Evolutionary conservation across 2,113 vertebrate genomes (phyloP).

Genomic region (Turnix velox): DNA sequence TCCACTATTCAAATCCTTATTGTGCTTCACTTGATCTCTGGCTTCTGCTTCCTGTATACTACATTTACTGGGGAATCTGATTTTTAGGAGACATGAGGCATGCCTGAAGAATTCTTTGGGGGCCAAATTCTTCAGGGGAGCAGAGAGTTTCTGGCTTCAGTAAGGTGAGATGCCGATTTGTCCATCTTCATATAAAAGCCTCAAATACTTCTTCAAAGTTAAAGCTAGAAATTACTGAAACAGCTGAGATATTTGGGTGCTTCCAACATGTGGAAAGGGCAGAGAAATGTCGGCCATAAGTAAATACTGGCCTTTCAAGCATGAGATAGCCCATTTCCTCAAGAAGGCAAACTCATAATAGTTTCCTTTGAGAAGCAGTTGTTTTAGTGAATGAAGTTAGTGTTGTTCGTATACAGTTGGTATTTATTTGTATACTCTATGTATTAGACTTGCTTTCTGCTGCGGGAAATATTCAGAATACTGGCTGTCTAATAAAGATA

Average conservation of each 20-base stretch:
- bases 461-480: accelerated
- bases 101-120: neutral
- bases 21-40: neutral
- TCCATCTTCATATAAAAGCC: neutral
- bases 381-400: neutral
- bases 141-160: neutral
- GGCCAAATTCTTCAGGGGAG: neutral
- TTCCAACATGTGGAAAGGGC: neutral
- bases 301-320: neutral
- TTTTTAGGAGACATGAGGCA: neutral
- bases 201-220: neutral
- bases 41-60: neutral
- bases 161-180: neutral
- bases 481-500: neutral
- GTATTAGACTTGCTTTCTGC: neutral
- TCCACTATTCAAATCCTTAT: neutral
- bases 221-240: neutral
- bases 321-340: neutral
- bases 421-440: neutral
- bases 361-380: neutral
- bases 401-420: neutral
- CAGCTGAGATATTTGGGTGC: neutral
- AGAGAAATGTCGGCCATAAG: neutral
- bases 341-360: neutral
- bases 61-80: neutral